Percentiles rank a stretch among this genome's conserved stretches.
These are phyloP conservation scores for Salvelinus alpinus DNA, from an alignment of 2,113 vertebrate species.

Conservation along the genomic window DNA sequence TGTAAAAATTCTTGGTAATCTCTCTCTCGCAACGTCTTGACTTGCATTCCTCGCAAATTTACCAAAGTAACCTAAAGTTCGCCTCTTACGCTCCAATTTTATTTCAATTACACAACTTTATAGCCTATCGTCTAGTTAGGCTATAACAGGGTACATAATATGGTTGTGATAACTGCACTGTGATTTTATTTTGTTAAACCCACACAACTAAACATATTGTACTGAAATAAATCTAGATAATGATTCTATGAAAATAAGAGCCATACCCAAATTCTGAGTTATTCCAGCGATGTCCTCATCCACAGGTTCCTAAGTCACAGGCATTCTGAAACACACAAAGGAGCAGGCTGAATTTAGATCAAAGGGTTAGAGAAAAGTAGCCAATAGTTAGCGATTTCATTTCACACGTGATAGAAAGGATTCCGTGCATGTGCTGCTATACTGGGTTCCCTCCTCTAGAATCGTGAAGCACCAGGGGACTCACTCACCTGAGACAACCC, in stretches of 20 bases:
- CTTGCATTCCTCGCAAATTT: no score
- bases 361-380: background rate
- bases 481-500: background rate
- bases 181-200: no score
- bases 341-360: background rate
- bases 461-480: background rate
- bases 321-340: constrained; percentile 37
- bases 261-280: constrained; percentile 39
- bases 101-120: no score
- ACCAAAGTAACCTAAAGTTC: no score
- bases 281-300: constrained; percentile 45
- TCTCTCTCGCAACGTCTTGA: no score
- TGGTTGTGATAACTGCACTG: no score
- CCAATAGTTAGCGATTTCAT: no score
- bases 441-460: background rate
- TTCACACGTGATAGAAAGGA: background rate
- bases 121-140: background rate
- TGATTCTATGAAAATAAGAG: background rate
- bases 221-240: background rate
- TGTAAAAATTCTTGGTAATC: no score
- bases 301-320: constrained; percentile 27
- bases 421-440: background rate
- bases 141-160: no score
- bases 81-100: no score
- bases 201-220: background rate